phyloP scores from a whole-genome alignment of 1,140 invertebrate species.

The Sycophila sp. region DNA sequence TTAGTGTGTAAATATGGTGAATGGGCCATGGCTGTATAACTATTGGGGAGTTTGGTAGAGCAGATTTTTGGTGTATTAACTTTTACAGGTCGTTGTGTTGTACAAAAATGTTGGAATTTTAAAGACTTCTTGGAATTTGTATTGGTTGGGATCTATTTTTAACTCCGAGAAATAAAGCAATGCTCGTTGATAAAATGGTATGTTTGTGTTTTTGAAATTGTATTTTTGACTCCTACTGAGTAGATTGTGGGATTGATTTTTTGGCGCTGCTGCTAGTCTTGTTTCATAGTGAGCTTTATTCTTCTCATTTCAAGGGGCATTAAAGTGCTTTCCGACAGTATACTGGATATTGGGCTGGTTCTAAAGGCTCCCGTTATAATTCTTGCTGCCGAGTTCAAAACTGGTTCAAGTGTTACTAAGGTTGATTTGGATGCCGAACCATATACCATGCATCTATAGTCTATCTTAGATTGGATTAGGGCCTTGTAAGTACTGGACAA shows the following conservation, averaged over 20 bases:
- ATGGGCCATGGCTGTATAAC: too few relatives aligned
- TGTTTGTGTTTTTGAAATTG: background rate
- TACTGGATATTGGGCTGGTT: background rate
- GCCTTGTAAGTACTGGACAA: background rate
- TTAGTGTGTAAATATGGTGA: too few relatives aligned
- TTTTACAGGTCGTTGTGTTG: too few relatives aligned
- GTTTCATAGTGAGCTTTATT: background rate
- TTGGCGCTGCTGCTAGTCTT: background rate
- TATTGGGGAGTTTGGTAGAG: too few relatives aligned
- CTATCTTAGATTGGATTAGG: background rate
- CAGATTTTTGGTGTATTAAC: too few relatives aligned
- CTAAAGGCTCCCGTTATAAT: background rate
- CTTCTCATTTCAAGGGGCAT: background rate
- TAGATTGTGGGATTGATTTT: background rate
- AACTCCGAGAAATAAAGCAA: background rate
- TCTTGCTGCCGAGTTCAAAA: background rate
- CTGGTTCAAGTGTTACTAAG: background rate
- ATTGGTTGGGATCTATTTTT: too few relatives aligned
- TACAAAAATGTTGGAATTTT: background rate
- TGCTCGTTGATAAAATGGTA: background rate
- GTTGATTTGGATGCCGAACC: background rate
- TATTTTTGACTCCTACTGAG: background rate
- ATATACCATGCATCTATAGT: background rate
- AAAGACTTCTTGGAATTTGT: too few relatives aligned
- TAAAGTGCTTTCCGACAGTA: background rate